Evolutionary conservation across 2,888 invertebrate species (phyloP).

Genomic region (Conomelus anceps): DNA sequence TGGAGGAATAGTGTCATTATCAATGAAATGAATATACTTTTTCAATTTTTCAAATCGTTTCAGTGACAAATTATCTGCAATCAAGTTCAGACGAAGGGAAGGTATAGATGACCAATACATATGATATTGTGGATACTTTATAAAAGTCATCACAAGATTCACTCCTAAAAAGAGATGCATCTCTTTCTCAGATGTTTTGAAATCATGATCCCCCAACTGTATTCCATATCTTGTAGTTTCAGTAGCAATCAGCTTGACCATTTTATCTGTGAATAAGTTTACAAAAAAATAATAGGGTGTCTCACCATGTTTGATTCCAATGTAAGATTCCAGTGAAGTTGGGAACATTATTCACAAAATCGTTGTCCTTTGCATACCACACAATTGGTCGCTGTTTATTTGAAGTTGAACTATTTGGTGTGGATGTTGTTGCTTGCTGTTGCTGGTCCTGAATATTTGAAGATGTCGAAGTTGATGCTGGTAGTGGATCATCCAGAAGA

Average conservation of each 20-base stretch:
- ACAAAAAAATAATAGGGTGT: not conserved
- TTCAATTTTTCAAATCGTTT: conserved; percentile 29
- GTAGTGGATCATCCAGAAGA: no score
- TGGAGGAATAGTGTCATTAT: conserved; percentile 23
- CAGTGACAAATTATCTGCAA: conserved; percentile 26
- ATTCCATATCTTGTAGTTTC: not conserved
- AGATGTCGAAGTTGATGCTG: no score
- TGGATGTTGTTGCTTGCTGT: no score
- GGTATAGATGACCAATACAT: conserved; percentile 26
- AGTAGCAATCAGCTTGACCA: not conserved
- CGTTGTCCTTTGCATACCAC: not conserved
- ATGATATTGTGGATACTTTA: conserved; percentile 16
- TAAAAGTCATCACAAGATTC: conserved; percentile 28
- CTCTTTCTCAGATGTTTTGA: no score
- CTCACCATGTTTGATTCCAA: not conserved
- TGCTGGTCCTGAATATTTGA: no score
- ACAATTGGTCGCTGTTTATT: not conserved
- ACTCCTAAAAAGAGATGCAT: conserved; percentile 23
- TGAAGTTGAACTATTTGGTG: no score
- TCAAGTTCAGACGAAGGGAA: conserved; percentile 23
- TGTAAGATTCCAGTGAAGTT: not conserved
- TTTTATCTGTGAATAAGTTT: not conserved
- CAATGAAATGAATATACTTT: no score
- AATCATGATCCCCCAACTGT: not conserved
- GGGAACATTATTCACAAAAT: no score